A percentile compares a stretch with the other conserved stretches of the same genome.
These are phyloP conservation scores for Syngnathoides biaculeatus DNA, from an alignment of 2,113 vertebrate species.

Conservation along the genomic window DNA sequence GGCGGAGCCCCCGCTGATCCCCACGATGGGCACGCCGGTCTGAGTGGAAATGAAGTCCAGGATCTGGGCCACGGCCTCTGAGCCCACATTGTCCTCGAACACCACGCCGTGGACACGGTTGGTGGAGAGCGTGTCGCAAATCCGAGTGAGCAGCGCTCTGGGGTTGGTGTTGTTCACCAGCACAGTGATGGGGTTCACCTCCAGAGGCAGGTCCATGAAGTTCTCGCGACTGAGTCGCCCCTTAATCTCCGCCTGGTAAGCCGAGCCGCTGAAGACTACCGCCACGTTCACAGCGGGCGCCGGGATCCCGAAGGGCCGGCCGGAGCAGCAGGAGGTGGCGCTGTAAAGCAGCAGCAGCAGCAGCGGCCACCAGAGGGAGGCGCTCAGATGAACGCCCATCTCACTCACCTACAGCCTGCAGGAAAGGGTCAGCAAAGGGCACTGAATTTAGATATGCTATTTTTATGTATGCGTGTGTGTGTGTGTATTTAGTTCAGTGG, in stretches of 20 bases:
- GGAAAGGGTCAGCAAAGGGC: conserved; percentile 2
- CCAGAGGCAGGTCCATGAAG: conserved; percentile 92
- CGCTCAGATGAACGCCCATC: conserved; percentile 87
- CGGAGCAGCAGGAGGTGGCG: conserved; percentile 59
- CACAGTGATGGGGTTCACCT: conserved; percentile 90
- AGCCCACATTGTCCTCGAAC: conserved; percentile 93
- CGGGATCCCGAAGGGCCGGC: conserved; percentile 66
- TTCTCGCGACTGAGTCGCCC: conserved; percentile 84
- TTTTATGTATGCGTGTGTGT: no score
- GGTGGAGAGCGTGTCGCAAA: conserved; percentile 85
- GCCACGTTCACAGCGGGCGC: conserved; percentile 74
- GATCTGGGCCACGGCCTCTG: conserved; percentile 94
- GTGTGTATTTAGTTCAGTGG: not conserved
- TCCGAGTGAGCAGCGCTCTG: conserved; percentile 87
- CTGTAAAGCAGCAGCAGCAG: conserved; percentile 56
- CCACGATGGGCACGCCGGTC: conserved; percentile 89
- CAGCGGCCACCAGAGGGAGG: conserved; percentile 77
- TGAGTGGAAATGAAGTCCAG: conserved; percentile 94
- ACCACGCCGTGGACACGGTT: conserved; percentile 90
- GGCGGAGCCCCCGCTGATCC: conserved; percentile 92
- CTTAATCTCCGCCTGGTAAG: conserved; percentile 81
- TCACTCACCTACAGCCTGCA: conserved; percentile 82
- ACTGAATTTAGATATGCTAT: conserved; percentile 16
- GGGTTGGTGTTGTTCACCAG: conserved; percentile 93
- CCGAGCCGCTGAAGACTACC: conserved; percentile 88